These are phyloP conservation scores for Ophthalmotilapia sp. DNA, from an alignment of 2,113 vertebrate species.

Conservation along the genomic window DNA sequence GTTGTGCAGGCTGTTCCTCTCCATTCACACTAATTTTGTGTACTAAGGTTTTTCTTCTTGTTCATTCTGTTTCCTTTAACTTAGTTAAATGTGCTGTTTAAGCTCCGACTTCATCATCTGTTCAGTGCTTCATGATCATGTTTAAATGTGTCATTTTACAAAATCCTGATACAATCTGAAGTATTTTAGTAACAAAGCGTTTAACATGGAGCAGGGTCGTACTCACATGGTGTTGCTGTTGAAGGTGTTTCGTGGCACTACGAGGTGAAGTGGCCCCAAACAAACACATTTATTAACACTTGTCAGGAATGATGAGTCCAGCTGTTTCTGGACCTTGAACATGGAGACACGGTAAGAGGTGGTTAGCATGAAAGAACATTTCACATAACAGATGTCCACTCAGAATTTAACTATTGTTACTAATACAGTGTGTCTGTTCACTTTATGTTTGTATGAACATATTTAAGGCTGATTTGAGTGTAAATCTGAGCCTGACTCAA, in stretches of 20 bases:
- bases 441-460: background rate
- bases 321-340: background rate
- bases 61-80: background rate
- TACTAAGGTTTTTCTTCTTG: background rate
- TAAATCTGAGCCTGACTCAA: background rate
- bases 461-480: background rate
- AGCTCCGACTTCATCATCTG: fast-evolving
- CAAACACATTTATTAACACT: background rate
- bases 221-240: background rate
- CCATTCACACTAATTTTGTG: background rate
- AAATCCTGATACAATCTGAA: background rate
- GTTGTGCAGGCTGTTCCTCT: background rate
- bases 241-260: background rate
- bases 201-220: background rate
- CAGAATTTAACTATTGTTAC: background rate
- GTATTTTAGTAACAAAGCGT: background rate
- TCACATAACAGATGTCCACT: background rate
- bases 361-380: background rate
- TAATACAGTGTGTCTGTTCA: fast-evolving
- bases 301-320: background rate
- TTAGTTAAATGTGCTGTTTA: background rate
- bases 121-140: fast-evolving
- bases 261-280: background rate
- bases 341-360: background rate
- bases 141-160: background rate